Conservation (phyloP, 2,113 vertebrate species). For the Hylia prasina region DNA sequence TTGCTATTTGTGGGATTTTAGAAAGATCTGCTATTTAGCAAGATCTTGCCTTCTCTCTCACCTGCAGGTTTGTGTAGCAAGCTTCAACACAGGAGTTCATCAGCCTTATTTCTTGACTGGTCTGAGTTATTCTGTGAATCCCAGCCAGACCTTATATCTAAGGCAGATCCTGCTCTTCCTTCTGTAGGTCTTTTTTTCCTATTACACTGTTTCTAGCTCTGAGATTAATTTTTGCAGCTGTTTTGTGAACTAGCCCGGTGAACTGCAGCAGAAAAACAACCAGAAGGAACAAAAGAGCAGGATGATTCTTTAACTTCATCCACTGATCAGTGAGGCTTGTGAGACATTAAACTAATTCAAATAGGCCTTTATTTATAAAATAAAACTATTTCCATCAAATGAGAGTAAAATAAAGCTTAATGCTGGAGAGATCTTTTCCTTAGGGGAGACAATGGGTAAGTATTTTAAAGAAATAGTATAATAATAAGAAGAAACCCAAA, state of each 20-base stretch:
- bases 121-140: not conserved
- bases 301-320: not conserved
- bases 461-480: not conserved
- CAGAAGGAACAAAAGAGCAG: not conserved
- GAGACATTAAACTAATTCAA: constrained; percentile 1
- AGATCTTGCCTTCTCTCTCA: not conserved
- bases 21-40: not conserved
- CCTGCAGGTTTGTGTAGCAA: not conserved
- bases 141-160: not conserved
- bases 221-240: not conserved
- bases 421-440: not conserved
- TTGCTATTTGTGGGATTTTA: not conserved
- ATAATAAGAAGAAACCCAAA: not conserved
- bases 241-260: not conserved
- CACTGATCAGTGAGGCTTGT: not conserved
- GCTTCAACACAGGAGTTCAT: not conserved
- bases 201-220: not conserved
- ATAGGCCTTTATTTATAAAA: constrained; percentile 3
- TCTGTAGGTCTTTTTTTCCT: not conserved
- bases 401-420: not conserved
- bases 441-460: not conserved
- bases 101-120: not conserved
- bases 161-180: not conserved
- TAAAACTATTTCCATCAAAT: not conserved
- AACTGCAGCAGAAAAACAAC: not conserved